Percentiles rank a stretch among this genome's conserved stretches.
These are phyloP conservation scores for Cottoperca gobio DNA, from an alignment of 2,797 vertebrate species.

Conservation along the genomic window DNA sequence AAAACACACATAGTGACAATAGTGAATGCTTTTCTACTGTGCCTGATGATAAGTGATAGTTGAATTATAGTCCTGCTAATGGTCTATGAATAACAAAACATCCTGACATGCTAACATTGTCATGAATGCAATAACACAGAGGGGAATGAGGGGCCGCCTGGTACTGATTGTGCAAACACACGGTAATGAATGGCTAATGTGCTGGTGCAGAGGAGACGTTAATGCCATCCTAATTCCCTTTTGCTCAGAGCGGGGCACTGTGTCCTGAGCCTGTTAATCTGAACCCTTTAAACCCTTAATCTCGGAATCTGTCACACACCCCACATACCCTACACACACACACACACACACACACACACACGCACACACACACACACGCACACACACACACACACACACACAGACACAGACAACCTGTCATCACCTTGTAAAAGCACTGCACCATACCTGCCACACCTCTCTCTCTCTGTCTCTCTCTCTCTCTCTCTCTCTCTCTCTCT, in stretches of 20 bases:
- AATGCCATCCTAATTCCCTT: conserved; percentile 74
- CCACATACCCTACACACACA: not conserved
- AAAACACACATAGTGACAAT: not conserved
- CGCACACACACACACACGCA: conserved; percentile 1
- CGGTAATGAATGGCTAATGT: conserved; percentile 74
- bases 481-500: conserved; percentile 43
- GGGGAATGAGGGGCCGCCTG: conserved; percentile 58
- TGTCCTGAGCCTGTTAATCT: conserved; percentile 75
- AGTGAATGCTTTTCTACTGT: not conserved
- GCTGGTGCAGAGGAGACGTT: conserved; percentile 66
- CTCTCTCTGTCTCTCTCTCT: conserved; percentile 20
- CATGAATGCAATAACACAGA: conserved; percentile 63
- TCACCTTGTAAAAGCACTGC: conserved; percentile 37
- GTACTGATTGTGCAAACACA: conserved; percentile 66
- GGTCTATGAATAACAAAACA: conserved; percentile 68
- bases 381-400: conserved; percentile 8
- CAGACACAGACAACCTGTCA: conserved; percentile 57
- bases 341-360: conserved; percentile 19
- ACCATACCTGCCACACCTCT: conserved; percentile 66
- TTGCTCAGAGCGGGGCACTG: conserved; percentile 48
- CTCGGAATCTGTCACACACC: conserved; percentile 56
- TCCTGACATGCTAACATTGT: conserved; percentile 60
- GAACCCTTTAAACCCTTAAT: conserved; percentile 75
- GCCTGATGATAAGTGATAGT: conserved; percentile 29
- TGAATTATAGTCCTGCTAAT: conserved; percentile 57